Conservation (phyloP, 37 sponge, comb jelly and placozoan species). For the Dysidea cf. avara region DNA sequence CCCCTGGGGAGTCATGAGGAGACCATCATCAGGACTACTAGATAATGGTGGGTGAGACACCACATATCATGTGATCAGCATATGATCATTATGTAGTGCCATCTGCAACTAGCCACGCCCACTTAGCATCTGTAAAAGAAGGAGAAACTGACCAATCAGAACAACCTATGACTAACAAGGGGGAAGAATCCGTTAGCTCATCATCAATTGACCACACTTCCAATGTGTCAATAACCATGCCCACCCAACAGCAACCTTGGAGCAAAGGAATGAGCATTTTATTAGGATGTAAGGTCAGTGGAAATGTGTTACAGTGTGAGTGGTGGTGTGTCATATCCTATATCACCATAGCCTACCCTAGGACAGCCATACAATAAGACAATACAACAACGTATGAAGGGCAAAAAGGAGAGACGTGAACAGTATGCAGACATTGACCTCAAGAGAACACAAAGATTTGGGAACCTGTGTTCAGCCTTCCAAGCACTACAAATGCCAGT, state of each 20-base stretch:
- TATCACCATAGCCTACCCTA: conserved; percentile 35
- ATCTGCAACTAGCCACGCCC: background rate
- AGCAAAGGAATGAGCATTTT: background rate
- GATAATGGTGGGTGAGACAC: background rate
- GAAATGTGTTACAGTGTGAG: no score
- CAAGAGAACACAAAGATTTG: conserved; percentile 66
- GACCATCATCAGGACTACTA: background rate
- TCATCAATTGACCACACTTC: no score
- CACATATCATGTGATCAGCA: background rate
- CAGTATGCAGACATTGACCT: conserved; percentile 60
- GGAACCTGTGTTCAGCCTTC: conserved; percentile 80
- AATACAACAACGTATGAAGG: conserved; percentile 52
- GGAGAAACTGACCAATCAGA: no score
- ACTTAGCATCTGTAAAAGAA: background rate
- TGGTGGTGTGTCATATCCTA: background rate
- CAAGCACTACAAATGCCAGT: conserved; percentile 85
- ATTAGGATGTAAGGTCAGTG: background rate
- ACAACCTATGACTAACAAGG: no score
- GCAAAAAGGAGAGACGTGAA: conserved; percentile 58
- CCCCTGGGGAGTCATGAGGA: conserved; percentile 25
- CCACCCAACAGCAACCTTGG: no score
- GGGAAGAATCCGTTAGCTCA: no score
- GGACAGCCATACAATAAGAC: conserved; percentile 51
- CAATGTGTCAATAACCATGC: no score
- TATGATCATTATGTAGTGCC: background rate